phyloP scores from a whole-genome alignment of 2,797 vertebrate species.

The Aselliscus stoliczkanus region DNA sequence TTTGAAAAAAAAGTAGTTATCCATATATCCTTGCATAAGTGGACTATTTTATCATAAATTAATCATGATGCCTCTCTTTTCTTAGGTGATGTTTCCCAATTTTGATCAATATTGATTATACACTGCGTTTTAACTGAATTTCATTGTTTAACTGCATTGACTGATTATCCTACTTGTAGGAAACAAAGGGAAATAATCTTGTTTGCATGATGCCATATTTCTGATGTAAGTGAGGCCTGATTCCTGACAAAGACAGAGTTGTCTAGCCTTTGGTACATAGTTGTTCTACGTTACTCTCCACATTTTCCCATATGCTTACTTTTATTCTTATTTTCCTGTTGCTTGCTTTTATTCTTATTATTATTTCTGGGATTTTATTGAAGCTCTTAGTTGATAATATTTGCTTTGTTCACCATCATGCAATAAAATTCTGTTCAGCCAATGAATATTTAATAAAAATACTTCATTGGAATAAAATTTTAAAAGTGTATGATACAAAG shows the following conservation, averaged over 20 bases:
- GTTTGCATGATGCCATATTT: background rate
- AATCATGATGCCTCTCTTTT: background rate
- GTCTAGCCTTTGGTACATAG: background rate
- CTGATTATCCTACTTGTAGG: background rate
- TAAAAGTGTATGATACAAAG: background rate
- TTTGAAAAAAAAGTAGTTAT: background rate
- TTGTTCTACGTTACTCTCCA: background rate
- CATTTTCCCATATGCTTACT: background rate
- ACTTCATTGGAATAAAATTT: background rate
- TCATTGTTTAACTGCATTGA: background rate
- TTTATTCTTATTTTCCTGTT: background rate
- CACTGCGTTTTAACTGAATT: background rate
- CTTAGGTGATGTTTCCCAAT: background rate
- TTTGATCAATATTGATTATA: background rate
- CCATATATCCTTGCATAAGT: background rate
- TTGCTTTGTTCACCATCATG: background rate
- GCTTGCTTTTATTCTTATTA: background rate
- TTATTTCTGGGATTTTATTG: background rate
- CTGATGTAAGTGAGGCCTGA: background rate
- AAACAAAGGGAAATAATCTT: background rate
- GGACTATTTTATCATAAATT: background rate
- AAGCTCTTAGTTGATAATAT: background rate
- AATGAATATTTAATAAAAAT: background rate
- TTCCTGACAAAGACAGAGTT: no score
- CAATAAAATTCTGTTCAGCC: background rate